Base-by-base conservation (phyloP, 2,888 invertebrate species). In the Drosophila rellima region DNA sequence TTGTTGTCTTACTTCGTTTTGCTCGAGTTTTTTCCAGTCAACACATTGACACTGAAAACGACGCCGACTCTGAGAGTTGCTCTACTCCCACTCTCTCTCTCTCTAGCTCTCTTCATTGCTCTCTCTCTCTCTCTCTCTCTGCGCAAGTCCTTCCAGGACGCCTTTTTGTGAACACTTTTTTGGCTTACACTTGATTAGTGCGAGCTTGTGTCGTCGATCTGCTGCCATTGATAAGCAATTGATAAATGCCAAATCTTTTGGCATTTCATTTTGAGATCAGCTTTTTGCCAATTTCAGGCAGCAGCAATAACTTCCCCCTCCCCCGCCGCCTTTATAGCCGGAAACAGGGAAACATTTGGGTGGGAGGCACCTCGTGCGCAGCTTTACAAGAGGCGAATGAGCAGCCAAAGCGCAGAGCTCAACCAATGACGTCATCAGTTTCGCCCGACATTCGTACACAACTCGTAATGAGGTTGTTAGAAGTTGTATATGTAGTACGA, bases 341-440 rank as follows among this genome's bases (percentile, higher is more conserved):
- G 73, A 67, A 60, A 33, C 31, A n/a, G 13, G 18, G 17, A 4
- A 18, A 7, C 11, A 13, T 23, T 37, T n/a, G 17, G 11, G 26
- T 23, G 48, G 40, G 17, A 26, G 40, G 26, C 10, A 33, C 4
- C 31, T 44, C 20, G 50, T 76, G 81, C 79, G 80, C 84, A 82
- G 80, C 72, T 79, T 70, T 67, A 37, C 54, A 48, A 47, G 61
- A 44, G 45, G 61, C 88, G 88, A 82, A 84, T 57, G 80, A 74
- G 81, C 76, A 39, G 57, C 29, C 26, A 83, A 85, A 75, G 76
- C 73, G 66, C 52, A 84, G 37, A 75, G 75, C 78, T 59, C 64
- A 79, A 88, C 90, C 90, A 88, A 89, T 88, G 88, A 88, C 88
- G 88, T 88, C 88, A 88, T 80, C 73, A 71, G 35, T 66, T 61